Evolutionary conservation across 2,113 vertebrate genomes (phyloP), one percentile per base, ranked within the genome.

Genomic region (Gobio gobio): DNA sequence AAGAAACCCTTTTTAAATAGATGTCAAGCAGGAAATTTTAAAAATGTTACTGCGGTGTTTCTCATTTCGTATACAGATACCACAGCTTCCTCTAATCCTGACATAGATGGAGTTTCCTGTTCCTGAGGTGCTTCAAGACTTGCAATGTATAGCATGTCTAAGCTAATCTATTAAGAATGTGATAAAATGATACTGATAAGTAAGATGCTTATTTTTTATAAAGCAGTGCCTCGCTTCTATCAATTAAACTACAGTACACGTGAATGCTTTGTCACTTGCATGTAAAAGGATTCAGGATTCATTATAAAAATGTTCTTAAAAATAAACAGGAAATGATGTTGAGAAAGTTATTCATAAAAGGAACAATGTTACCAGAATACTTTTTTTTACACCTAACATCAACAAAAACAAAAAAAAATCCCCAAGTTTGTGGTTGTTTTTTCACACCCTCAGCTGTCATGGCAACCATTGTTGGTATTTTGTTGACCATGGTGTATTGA

Each of bases 1-100:
- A 43, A 18, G 3, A 33, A 16, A 3, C 0, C 1, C 10, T 20
- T 66, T 66, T 36, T 9, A 64, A 54, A 36, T 3, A 20, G 3
- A 36, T 36, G 0, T 18, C 29, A 16, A 16, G 0, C 7, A 66
- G 33, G 51, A 8, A 3, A 66, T 18, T 3, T 18, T 1, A 22
- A 14, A 59, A n/a, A 14, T 49, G n/a, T 18, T 18, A 66, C 64
- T 73, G 10, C 13, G 10, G 20, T 12, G 3, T 47, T 51, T 45
- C 4, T 68, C 1, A 63, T 45, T 45, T 79, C 26, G 24, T 24
- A 66, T 13, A 43, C 16, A 29, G n/a, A 81, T 29, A 66, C 78
- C 83, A 78, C 49, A 72, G 61, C 68, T 87, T 78, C 82, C 82
- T 74, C 56, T 73, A 26, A 47, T 72, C 22, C 13, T 64, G 36